These are phyloP conservation scores for Cavia aperea DNA, from an alignment of 2,113 vertebrate species.

Conservation along the genomic window DNA sequence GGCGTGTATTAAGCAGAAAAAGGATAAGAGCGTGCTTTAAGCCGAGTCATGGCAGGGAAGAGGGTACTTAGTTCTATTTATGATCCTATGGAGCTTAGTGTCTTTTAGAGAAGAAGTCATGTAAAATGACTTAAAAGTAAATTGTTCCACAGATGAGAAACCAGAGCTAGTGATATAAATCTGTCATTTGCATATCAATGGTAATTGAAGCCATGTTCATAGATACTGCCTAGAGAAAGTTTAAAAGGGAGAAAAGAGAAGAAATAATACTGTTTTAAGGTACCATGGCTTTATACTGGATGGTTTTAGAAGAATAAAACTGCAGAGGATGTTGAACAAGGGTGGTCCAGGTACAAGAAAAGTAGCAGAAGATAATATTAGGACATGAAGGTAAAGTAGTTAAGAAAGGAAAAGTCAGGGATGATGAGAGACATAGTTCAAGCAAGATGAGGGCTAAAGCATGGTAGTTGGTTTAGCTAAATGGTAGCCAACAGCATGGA, in stretches of 20 bases:
- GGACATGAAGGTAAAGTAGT: neutral
- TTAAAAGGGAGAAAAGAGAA: slow-evolving; percentile 2
- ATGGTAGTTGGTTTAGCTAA: neutral
- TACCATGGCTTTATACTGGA: neutral
- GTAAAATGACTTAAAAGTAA: slow-evolving; percentile 33
- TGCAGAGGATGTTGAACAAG: neutral
- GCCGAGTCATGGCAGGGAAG: neutral
- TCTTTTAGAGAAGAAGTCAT: slow-evolving; percentile 23
- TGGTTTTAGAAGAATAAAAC: neutral
- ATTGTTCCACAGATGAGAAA: slow-evolving; percentile 22
- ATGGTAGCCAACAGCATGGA: neutral
- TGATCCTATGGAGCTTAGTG: neutral
- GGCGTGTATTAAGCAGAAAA: neutral
- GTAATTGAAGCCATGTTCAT: neutral
- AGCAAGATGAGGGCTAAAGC: neutral
- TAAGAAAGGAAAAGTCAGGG: neutral
- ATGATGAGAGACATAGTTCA: neutral
- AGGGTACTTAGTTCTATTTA: neutral
- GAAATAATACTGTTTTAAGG: neutral
- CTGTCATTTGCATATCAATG: slow-evolving; percentile 34
- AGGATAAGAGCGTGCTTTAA: neutral
- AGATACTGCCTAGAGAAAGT: neutral
- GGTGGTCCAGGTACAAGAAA: neutral
- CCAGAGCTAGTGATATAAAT: slow-evolving; percentile 19
- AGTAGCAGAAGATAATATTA: neutral